Evolutionary conservation across 2,888 invertebrate genomes (phyloP).

Genomic region (Meganola albula): DNA sequence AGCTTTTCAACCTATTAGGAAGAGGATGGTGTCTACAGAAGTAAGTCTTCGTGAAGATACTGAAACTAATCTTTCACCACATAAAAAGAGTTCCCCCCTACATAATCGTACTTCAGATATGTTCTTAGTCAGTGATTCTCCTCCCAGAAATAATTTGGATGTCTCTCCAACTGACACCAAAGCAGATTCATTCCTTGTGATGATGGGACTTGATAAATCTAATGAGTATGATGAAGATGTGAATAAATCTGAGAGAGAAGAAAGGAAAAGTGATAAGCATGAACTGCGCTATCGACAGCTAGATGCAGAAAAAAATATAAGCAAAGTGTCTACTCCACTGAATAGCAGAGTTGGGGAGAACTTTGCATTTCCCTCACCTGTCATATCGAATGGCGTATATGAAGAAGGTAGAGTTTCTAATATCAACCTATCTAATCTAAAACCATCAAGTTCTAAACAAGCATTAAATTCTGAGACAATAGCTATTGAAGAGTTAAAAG

Average conservation of each 20-base stretch:
- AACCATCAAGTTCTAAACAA: slow-evolving; percentile 30
- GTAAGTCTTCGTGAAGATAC: slow-evolving; percentile 63
- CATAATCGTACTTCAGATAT: slow-evolving; percentile 54
- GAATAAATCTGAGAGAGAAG: slow-evolving; percentile 40
- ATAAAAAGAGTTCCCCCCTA: slow-evolving; percentile 43
- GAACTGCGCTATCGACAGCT: slow-evolving; percentile 43
- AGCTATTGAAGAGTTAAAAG: slow-evolving; percentile 57
- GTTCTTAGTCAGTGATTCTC: slow-evolving; percentile 59
- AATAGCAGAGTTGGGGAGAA: slow-evolving; percentile 45
- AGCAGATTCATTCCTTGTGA: slow-evolving; percentile 63
- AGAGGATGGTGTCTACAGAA: slow-evolving; percentile 50
- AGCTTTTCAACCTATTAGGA: slow-evolving; percentile 61
- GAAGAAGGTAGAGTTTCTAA: slow-evolving; percentile 42
- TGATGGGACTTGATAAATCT: slow-evolving; percentile 63
- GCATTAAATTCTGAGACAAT: slow-evolving; percentile 35
- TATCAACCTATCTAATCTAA: slow-evolving; percentile 35
- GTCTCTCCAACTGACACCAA: slow-evolving; percentile 42
- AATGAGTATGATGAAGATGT: slow-evolving; percentile 49
- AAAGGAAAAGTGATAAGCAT: slow-evolving; percentile 47
- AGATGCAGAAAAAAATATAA: slow-evolving; percentile 55
- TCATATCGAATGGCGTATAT: slow-evolving; percentile 41
- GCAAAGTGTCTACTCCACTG: slow-evolving; percentile 63
- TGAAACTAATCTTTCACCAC: slow-evolving; percentile 39
- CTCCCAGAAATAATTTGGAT: slow-evolving; percentile 43
- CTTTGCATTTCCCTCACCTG: slow-evolving; percentile 49